phyloP scores from a whole-genome alignment of 2,888 invertebrate genomes.

The Drosophila lacicola region DNA sequence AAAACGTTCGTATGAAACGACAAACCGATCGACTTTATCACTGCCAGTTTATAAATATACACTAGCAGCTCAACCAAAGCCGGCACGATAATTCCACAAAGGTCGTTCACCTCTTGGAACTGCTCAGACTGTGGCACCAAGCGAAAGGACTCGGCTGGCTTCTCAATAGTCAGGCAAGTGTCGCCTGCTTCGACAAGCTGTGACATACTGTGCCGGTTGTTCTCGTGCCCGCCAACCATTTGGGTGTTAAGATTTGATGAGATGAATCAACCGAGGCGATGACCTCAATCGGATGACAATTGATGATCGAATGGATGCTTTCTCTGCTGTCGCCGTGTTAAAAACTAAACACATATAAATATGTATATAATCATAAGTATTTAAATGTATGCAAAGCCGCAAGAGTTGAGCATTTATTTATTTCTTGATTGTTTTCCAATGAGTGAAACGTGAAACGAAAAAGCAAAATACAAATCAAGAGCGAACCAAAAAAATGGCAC shows the following conservation, averaged over 20 bases:
- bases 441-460: slow-evolving; percentile 8
- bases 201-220: background rate
- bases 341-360: slow-evolving; percentile 1
- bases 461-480: background rate
- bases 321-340: slow-evolving; percentile 31
- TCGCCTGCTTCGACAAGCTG: background rate
- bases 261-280: slow-evolving; percentile 44
- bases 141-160: too few relatives aligned
- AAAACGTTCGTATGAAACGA: too few relatives aligned
- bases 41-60: too few relatives aligned
- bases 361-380: slow-evolving; percentile 18
- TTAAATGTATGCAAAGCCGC: slow-evolving; percentile 36
- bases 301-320: slow-evolving; percentile 37
- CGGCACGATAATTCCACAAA: too few relatives aligned
- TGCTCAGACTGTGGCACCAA: too few relatives aligned
- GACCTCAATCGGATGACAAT: slow-evolving; percentile 57
- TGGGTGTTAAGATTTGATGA: slow-evolving; percentile 4
- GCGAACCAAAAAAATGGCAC: slow-evolving; percentile 1
- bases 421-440: slow-evolving; percentile 16
- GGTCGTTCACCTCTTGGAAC: too few relatives aligned
- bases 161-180: background rate
- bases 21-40: too few relatives aligned
- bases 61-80: too few relatives aligned
- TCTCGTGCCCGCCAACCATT: background rate
- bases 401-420: slow-evolving; percentile 20